Conservation (phyloP, 2,113 vertebrate species). For the Acrocephalus arundinaceus region DNA sequence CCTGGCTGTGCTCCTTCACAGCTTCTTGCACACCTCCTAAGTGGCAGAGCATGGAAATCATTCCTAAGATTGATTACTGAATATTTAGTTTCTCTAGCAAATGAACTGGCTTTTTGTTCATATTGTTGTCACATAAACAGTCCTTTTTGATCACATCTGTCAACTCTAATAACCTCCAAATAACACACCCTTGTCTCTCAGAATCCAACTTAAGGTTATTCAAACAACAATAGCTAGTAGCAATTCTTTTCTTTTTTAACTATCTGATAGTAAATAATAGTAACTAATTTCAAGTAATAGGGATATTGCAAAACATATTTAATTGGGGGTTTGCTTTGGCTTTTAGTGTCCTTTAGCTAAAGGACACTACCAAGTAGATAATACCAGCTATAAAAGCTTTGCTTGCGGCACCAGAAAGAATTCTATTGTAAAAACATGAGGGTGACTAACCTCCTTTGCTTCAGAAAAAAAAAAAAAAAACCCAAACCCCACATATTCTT, state of each 20-base stretch:
- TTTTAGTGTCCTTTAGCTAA: neutral
- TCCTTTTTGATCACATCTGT: neutral
- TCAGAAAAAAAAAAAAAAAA: neutral
- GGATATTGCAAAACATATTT: neutral
- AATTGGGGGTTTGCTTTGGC: neutral
- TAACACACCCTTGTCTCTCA: neutral
- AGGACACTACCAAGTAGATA: neutral
- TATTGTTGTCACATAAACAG: neutral
- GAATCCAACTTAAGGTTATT: neutral
- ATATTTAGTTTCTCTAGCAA: neutral
- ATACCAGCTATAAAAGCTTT: neutral
- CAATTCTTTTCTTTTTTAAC: neutral
- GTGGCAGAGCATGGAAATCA: neutral
- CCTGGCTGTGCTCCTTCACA: neutral
- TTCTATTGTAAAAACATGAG: neutral
- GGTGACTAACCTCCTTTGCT: neutral
- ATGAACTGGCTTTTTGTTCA: neutral
- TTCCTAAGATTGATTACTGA: neutral
- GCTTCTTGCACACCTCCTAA: neutral
- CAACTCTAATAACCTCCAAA: neutral
- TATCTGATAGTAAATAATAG: neutral
- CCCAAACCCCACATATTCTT: neutral
- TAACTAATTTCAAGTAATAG: neutral
- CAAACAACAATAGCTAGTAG: neutral
- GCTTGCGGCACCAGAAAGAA: neutral